Base-by-base conservation (phyloP, 2,797 vertebrate species). In the Atherinosoma microstoma region DNA sequence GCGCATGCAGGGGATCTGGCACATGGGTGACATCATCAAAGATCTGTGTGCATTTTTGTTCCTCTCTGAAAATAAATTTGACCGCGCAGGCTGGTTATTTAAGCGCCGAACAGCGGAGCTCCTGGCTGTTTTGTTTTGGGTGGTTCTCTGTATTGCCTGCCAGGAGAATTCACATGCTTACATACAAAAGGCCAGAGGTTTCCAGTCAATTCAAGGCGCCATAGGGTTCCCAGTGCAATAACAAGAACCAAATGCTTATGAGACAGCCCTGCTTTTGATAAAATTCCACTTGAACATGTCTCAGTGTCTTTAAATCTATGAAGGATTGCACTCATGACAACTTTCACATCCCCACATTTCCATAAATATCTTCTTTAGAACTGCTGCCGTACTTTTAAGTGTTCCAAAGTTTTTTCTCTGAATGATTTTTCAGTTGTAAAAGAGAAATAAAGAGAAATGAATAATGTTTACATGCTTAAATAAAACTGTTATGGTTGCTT, bases 211-310 rank as follows among this genome's bases (percentile, higher is more conserved):
- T 75, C 78, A 13, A 79, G 80, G 64, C 12, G 51, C 84, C 35
- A 15, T 51, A 10, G 29, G 64, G 66, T 72, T 78, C 78, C 66
- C 60, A 16, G 64, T 54, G 13, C 60, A 70, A 80, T 89, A 91
- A 92, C 82, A 80, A 87, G 85, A 89, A 89, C 87, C 89, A 89
- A 92, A 92, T 93, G 90, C 90, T 86, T 84, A 76, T 51, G 72
- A 76, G 73, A 84, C 81, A 70, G 71, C 80, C 84, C 34, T 71
- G 70, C 59, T 69, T 75, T 58, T 80, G 76, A 85, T 78, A 36
- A 73, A 67, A 76, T 84, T 84, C 77, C 73, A 63, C 79, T 83
- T 32, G 36, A 38, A 80, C 60, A 32, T 16, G 79, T 89, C 85
- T 82, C 45, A 2, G 6, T 81, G 87, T n/a, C n/a, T n/a, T n/a